Percentiles rank a stretch among this genome's conserved stretches.
These are phyloP conservation scores for Gymnothorax javanicus DNA, from an alignment of 2,797 vertebrate species.

Conservation along the genomic window DNA sequence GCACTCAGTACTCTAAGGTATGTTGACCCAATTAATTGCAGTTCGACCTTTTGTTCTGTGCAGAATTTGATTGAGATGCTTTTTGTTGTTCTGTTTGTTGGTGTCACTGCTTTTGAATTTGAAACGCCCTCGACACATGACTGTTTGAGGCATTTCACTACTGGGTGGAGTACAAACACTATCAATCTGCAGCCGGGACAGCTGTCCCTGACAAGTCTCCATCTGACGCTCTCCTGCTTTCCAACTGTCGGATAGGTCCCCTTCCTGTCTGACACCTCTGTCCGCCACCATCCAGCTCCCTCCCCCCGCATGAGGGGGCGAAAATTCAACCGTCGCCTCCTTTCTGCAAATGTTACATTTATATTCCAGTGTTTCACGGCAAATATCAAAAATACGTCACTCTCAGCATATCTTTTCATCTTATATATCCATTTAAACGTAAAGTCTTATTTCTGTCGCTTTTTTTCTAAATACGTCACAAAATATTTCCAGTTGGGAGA, in stretches of 20 bases:
- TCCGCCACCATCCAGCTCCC: neutral
- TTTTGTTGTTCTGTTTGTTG: slow-evolving; percentile 8
- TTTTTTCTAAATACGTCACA: too few relatives aligned
- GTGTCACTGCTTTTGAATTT: slow-evolving; percentile 24
- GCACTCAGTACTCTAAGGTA: neutral
- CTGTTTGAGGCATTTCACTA: slow-evolving; percentile 22
- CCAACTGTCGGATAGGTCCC: slow-evolving; percentile 70
- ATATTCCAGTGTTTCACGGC: too few relatives aligned
- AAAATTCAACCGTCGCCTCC: neutral
- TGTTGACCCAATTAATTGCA: neutral
- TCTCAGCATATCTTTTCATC: too few relatives aligned
- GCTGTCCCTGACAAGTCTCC: slow-evolving; percentile 80
- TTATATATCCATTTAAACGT: too few relatives aligned
- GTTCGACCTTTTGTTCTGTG: neutral
- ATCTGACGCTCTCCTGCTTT: slow-evolving; percentile 77
- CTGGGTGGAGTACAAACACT: slow-evolving; percentile 75
- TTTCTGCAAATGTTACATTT: too few relatives aligned
- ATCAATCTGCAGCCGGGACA: slow-evolving; percentile 80
- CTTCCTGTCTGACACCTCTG: slow-evolving; percentile 62
- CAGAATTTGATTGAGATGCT: slow-evolving; percentile 32
- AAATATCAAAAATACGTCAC: too few relatives aligned
- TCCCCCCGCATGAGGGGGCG: slow-evolving; percentile 45
- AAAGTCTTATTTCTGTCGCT: too few relatives aligned
- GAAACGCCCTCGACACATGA: slow-evolving; percentile 8
- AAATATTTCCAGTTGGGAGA: too few relatives aligned